phyloP scores from a whole-genome alignment of 2,113 vertebrate genomes.

The Haliaeetus leucogaster region DNA sequence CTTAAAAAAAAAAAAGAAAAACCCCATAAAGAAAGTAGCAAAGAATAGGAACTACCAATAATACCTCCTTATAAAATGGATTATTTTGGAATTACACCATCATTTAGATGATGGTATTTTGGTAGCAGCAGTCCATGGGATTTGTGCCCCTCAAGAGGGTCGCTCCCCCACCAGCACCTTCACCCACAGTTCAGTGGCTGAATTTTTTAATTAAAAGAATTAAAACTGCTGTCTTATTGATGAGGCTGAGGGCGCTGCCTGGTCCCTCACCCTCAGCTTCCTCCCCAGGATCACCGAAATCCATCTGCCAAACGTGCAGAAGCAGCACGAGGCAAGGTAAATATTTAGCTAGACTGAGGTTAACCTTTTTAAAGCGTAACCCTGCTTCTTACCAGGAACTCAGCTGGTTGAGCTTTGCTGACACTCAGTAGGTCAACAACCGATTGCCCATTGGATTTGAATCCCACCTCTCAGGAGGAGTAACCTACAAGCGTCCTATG shows the following conservation, averaged over 20 bases:
- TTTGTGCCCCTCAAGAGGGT: accelerated
- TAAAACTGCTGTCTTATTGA: background rate
- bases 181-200: background rate
- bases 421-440: background rate
- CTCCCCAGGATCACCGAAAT: background rate
- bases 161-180: accelerated
- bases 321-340: background rate
- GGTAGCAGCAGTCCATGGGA: background rate
- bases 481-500: background rate
- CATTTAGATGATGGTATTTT: background rate
- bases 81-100: background rate
- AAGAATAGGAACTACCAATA: background rate
- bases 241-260: accelerated
- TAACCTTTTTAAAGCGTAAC: background rate
- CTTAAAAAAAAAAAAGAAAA: background rate
- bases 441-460: accelerated
- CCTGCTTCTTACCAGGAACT: background rate
- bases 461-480: background rate
- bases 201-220: background rate
- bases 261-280: background rate
- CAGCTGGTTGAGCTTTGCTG: background rate
- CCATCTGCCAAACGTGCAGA: background rate
- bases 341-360: background rate
- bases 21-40: background rate
- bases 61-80: background rate